Percentiles rank a stretch among this genome's conserved stretches.
Evolutionary conservation across 2,888 invertebrate genomes (phyloP).

Genomic region (Mimachlamys varia): DNA sequence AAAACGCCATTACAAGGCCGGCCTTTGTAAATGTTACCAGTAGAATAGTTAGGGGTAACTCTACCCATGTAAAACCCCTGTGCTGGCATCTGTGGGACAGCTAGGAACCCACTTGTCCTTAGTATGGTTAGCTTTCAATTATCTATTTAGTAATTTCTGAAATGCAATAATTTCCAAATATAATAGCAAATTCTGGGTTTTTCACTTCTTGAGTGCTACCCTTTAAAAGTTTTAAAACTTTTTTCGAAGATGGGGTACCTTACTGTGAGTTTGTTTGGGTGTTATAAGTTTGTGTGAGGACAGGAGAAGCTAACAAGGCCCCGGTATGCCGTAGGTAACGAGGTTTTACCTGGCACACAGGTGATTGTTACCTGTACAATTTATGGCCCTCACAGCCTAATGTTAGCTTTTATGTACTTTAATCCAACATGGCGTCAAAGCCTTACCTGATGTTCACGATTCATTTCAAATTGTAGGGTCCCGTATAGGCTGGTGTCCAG

Average conservation of each 20-base stretch:
- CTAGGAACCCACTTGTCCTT: neutral
- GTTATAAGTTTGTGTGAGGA: neutral
- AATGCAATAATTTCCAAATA: neutral
- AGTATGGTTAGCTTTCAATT: neutral
- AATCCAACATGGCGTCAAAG: conserved; percentile 37
- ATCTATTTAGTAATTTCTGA: neutral
- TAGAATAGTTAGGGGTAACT: conserved; percentile 27
- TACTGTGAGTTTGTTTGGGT: neutral
- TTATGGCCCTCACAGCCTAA: conserved; percentile 37
- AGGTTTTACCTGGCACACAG: conserved; percentile 31
- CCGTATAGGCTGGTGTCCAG: neutral
- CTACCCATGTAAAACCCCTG: conserved; percentile 14
- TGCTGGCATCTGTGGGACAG: neutral
- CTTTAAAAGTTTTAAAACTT: neutral
- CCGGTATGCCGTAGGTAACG: neutral
- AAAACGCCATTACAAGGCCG: conserved; percentile 22
- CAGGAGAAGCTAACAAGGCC: neutral
- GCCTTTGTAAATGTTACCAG: conserved; percentile 38
- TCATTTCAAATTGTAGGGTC: conserved; percentile 38
- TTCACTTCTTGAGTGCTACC: neutral
- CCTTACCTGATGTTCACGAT: conserved; percentile 37
- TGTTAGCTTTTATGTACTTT: conserved; percentile 40
- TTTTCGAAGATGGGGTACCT: neutral
- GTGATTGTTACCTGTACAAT: conserved; percentile 34
- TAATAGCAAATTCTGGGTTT: neutral